Base-by-base conservation (phyloP, 2,113 vertebrate genomes). In the Datnioides undecimradiatus region DNA sequence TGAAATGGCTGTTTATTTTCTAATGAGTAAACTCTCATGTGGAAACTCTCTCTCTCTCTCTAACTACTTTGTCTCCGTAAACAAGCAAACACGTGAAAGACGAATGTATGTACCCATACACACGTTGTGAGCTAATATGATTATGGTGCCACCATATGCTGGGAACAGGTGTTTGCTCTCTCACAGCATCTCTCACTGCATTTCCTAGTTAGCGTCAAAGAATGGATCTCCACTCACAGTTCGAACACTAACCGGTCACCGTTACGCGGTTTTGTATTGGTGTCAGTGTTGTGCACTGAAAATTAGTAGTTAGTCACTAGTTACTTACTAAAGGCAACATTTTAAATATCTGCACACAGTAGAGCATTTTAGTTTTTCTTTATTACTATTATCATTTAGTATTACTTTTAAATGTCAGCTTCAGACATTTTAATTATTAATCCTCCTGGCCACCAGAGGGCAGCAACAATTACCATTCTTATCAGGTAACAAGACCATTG, bases 101-200 rank as follows among this genome's bases (percentile, higher is more conserved):
- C 33, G 65, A n/a, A 46, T 38, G 8, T 29, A 34, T 29, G 58
- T 21, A 14, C 13, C 57, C 14, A 62, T 34, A 68, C 21, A 49
- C 57, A 54, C 25, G 23, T 2, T 3, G 9, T 23, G 34, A 71
- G 14, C 45, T 60, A 49, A 60, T 27, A 23, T 45, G 43, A 40
- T 63, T 31, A 16, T 19, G 38, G 14, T 1, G 2, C 31, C 19
- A 38, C 58, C 79, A 83, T 85, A 83, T 80, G 80, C 63, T 38
- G 33, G 33, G 64, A 80, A 80, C 87, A 85, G 86, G 83, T 85
- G 86, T 57, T 76, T 69, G 70, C 43, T 66, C 59, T 66, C 59
- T 81, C 69, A 57, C 43, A 41, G 38, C 12, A 31, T 33, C 64
- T 66, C 73, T 66, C 34, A 23, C 25, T 49, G 45, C n/a, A 43